These are phyloP conservation scores for Eurytoma adleriae DNA, from an alignment of 2,888 invertebrate genomes.

Conservation along the genomic window DNA sequence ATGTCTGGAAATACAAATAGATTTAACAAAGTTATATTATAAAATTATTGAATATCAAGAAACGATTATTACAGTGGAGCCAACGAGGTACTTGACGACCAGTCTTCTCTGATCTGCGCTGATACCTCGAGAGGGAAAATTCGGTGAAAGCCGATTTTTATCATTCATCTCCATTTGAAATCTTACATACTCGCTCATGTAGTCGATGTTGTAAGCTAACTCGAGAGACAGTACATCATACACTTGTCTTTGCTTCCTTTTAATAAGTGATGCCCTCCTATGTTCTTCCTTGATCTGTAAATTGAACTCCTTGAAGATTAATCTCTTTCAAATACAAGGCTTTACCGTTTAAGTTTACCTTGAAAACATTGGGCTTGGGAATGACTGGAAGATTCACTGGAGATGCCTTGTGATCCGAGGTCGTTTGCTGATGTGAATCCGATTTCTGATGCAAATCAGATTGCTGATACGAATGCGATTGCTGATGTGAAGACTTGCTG, in stretches of 20 bases:
- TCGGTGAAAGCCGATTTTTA: constrained; percentile 49
- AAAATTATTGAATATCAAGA: background rate
- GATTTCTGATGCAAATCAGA: background rate
- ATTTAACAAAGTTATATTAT: background rate
- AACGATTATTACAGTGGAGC: constrained; percentile 44
- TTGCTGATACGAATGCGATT: background rate
- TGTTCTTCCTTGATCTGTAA: constrained; percentile 53
- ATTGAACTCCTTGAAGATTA: background rate
- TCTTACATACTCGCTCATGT: constrained; percentile 56
- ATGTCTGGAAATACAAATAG: constrained; percentile 58
- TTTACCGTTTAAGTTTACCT: constrained; percentile 6
- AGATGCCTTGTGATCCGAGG: background rate
- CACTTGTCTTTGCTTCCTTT: background rate
- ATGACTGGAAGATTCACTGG: constrained; percentile 32
- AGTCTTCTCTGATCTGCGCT: constrained; percentile 62
- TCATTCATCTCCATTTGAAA: constrained; percentile 60
- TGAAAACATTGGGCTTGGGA: constrained; percentile 17
- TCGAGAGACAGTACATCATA: constrained; percentile 34
- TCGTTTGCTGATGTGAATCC: background rate
- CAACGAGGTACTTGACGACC: constrained; percentile 59
- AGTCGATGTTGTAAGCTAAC: constrained; percentile 54
- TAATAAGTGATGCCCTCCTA: constrained; percentile 4
- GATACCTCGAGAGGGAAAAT: constrained; percentile 58
- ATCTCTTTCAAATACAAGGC: background rate
- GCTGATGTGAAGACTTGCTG: too few species aligned